These are phyloP conservation scores for Hypena proboscidalis DNA, from an alignment of 2,888 invertebrate species.

Conservation along the genomic window DNA sequence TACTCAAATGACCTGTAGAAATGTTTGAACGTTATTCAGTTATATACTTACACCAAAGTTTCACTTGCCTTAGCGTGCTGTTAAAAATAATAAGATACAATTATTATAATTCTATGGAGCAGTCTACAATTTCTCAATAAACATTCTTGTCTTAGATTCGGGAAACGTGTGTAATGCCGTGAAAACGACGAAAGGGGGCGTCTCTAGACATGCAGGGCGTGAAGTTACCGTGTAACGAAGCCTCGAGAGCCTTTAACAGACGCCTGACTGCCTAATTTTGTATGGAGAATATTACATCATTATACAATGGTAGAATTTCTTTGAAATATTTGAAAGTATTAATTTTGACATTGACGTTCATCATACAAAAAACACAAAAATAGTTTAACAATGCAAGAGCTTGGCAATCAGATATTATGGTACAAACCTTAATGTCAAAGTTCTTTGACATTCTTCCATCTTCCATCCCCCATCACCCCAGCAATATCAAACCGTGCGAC, in stretches of 20 bases:
- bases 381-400: too few relatives aligned
- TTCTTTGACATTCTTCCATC: too few relatives aligned
- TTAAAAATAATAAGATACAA: too few relatives aligned
- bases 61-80: too few relatives aligned
- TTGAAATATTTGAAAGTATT: too few relatives aligned
- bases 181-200: slow-evolving; percentile 1
- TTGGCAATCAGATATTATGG: too few relatives aligned
- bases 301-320: not conserved
- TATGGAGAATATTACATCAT: not conserved
- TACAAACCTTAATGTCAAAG: too few relatives aligned
- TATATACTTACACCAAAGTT: not conserved
- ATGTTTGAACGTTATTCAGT: not conserved
- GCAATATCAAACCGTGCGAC: too few relatives aligned
- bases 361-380: too few relatives aligned
- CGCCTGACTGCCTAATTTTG: not conserved
- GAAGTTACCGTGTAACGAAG: slow-evolving; percentile 1
- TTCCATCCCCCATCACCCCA: too few relatives aligned
- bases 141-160: slow-evolving; percentile 3
- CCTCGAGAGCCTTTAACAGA: not conserved
- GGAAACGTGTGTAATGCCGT: slow-evolving; percentile 11
- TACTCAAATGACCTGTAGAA: too few relatives aligned
- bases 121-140: not conserved
- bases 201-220: not conserved
- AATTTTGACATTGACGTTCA: too few relatives aligned
- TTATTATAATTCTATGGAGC: not conserved